These are phyloP conservation scores for Spinus olivaceus DNA, from an alignment of 2,797 vertebrate genomes.

Conservation along the genomic window DNA sequence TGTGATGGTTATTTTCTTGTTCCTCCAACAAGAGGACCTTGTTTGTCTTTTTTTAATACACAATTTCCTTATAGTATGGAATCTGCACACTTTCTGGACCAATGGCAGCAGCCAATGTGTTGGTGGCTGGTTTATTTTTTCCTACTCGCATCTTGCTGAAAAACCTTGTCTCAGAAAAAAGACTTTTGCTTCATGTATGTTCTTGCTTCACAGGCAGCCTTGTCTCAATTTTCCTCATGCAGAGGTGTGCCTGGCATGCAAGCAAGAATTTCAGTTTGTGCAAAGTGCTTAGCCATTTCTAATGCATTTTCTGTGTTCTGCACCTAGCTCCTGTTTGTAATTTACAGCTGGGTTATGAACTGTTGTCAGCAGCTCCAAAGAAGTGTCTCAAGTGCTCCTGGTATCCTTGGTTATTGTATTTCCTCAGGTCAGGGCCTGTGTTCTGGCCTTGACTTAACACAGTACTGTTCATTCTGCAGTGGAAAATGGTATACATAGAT, in stretches of 20 bases:
- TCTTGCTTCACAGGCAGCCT: neutral
- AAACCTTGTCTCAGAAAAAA: neutral
- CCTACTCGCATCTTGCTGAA: neutral
- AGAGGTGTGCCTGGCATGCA: neutral
- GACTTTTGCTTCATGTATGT: neutral
- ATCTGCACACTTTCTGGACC: neutral
- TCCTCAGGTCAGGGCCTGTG: neutral
- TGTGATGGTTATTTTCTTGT: neutral
- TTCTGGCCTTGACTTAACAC: neutral
- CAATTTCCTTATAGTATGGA: neutral
- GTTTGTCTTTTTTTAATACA: neutral
- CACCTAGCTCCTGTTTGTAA: neutral
- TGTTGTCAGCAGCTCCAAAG: neutral
- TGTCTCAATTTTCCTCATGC: neutral
- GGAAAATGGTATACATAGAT: neutral
- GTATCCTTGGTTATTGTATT: neutral
- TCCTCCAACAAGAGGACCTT: neutral
- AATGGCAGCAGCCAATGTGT: rapidly evolving
- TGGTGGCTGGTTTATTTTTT: neutral
- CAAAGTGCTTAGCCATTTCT: neutral
- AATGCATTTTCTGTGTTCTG: neutral
- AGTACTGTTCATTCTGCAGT: neutral
- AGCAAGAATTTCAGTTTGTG: neutral
- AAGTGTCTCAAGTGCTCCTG: rapidly evolving
- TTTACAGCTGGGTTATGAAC: neutral